phyloP scores from a whole-genome alignment of 2,888 invertebrate genomes.

The Tenthredo amoena region DNA sequence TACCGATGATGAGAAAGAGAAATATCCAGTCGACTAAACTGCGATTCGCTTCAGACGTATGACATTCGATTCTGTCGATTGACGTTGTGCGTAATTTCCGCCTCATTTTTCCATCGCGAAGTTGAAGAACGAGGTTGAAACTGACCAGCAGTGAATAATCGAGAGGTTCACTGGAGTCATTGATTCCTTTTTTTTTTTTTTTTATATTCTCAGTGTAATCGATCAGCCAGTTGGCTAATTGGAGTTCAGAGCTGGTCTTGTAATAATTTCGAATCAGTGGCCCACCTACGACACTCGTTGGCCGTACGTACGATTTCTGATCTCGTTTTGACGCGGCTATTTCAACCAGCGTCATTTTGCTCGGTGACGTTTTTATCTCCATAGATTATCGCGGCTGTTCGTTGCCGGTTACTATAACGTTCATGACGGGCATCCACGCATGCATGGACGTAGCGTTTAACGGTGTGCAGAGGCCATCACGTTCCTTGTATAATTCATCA shows the following conservation, averaged over 20 bases:
- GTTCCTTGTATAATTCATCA: constrained; percentile 54
- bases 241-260: neutral
- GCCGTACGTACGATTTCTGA: neutral
- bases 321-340: neutral
- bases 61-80: neutral
- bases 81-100: neutral
- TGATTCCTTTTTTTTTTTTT: neutral
- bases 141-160: neutral
- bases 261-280: neutral
- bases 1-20: neutral
- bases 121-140: neutral
- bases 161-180: neutral
- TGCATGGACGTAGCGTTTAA: constrained; percentile 37
- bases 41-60: neutral
- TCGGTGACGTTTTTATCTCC: neutral
- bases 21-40: neutral
- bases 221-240: constrained; percentile 10
- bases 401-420: constrained; percentile 3
- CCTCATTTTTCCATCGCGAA: neutral
- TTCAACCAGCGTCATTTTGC: neutral
- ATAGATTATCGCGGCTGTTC: constrained; percentile 31
- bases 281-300: neutral
- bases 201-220: neutral
- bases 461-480: constrained; percentile 51
- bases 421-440: neutral